Percentiles rank a stretch among this genome's conserved stretches.
These are phyloP conservation scores for Callaeas wilsoni DNA, from an alignment of 2,113 vertebrate species.

Conservation along the genomic window DNA sequence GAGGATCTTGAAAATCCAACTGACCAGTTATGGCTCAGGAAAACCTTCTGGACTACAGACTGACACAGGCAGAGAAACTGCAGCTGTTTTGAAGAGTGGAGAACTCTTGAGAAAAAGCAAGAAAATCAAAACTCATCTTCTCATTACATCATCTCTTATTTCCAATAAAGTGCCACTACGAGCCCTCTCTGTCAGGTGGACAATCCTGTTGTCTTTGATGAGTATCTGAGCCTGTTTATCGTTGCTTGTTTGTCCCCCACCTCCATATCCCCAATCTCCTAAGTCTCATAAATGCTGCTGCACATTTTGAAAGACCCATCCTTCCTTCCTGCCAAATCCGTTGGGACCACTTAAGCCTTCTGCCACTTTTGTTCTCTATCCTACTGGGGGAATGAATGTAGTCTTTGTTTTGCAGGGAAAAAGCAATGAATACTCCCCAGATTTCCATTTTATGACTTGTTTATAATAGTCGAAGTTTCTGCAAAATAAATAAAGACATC, in stretches of 20 bases:
- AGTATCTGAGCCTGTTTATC: background rate
- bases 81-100: background rate
- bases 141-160: background rate
- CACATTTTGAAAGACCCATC: background rate
- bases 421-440: background rate
- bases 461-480: background rate
- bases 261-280: background rate
- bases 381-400: background rate
- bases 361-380: background rate
- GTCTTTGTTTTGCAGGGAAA: background rate
- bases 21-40: background rate
- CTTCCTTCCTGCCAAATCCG: background rate
- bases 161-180: background rate
- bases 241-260: background rate
- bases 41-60: background rate
- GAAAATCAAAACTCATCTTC: background rate
- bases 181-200: background rate
- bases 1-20: background rate
- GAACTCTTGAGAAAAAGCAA: background rate
- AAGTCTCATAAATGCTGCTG: background rate
- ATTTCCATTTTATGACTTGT: background rate
- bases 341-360: background rate
- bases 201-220: background rate
- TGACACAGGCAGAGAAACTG: background rate
- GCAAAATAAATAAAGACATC: background rate